Percentiles rank a stretch among this genome's conserved stretches.
phyloP scores from a whole-genome alignment of 1,140 invertebrate species.

The Drosophila lacertosa region DNA sequence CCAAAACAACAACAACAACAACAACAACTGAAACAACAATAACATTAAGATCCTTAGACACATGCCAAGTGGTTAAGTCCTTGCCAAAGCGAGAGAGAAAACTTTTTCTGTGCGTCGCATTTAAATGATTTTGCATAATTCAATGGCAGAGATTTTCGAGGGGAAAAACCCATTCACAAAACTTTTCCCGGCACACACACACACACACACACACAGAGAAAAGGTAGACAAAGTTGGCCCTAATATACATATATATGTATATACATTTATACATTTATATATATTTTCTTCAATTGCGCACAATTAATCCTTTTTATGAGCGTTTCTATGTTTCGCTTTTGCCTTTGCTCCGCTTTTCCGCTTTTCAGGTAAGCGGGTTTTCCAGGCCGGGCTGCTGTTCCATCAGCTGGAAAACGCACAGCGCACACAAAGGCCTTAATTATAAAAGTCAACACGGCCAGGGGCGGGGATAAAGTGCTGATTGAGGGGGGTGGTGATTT shows the following conservation, averaged over 20 bases:
- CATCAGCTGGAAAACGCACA: constrained; percentile 77
- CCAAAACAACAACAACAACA: constrained; percentile 23
- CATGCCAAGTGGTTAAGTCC: constrained; percentile 76
- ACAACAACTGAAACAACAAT: constrained; percentile 47
- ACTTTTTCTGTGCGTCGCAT: constrained; percentile 70
- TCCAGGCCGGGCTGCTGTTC: constrained; percentile 26
- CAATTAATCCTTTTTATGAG: constrained; percentile 79
- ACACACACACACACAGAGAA: no score
- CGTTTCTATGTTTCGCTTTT: constrained; percentile 1
- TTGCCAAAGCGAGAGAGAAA: constrained; percentile 45
- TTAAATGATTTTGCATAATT: constrained; percentile 82
- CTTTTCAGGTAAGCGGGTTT: constrained; percentile 11
- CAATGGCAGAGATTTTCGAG: constrained; percentile 44
- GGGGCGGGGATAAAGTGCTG: background rate
- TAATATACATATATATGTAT: no score
- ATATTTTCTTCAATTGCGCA: constrained; percentile 80
- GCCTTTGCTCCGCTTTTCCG: constrained; percentile 1
- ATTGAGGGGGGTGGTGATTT: background rate
- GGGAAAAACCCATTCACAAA: no score
- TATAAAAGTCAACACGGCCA: constrained; percentile 78
- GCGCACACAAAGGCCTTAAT: constrained; percentile 76
- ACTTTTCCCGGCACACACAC: no score
- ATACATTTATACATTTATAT: no score
- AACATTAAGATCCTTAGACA: constrained; percentile 72
- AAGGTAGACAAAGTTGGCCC: constrained; percentile 49